A percentile compares a stretch with the other conserved stretches of the same genome.
Conservation (phyloP, 2,797 vertebrate genomes). For the Pelodytes ibericus region DNA sequence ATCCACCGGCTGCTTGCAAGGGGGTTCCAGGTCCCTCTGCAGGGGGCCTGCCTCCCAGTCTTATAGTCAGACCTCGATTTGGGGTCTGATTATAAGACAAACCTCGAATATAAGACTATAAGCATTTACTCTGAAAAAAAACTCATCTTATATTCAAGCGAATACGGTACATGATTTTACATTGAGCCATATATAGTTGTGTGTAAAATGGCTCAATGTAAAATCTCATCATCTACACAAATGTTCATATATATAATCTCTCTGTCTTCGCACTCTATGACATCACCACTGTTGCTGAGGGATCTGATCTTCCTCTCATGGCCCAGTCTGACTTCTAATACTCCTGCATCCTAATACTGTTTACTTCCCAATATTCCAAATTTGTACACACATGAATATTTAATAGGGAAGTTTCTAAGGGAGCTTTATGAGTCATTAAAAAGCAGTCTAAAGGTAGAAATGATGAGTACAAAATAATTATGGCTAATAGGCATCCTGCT, state of each 20-base stretch:
- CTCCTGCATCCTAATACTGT: constrained; percentile 1
- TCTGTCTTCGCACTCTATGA: not conserved
- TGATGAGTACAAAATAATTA: constrained; percentile 41
- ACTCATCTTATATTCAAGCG: too few relatives aligned
- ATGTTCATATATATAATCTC: too few relatives aligned
- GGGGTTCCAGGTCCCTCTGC: too few relatives aligned
- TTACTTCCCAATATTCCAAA: constrained; percentile 32
- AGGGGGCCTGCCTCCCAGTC: too few relatives aligned
- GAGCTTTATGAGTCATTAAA: constrained; percentile 45
- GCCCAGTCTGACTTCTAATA: not conserved
- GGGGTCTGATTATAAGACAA: too few relatives aligned
- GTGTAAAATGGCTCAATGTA: too few relatives aligned
- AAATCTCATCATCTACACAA: not conserved
- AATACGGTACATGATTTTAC: too few relatives aligned
- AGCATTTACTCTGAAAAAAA: too few relatives aligned
- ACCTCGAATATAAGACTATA: too few relatives aligned
- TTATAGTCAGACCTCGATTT: too few relatives aligned
- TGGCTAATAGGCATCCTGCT: constrained; percentile 48
- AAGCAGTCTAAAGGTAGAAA: constrained; percentile 25
- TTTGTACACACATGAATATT: constrained; percentile 43
- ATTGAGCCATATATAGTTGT: too few relatives aligned
- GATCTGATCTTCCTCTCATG: not conserved
- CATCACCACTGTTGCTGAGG: constrained; percentile 6
- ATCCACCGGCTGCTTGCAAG: too few relatives aligned
- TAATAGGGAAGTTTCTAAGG: constrained; percentile 21